phyloP scores from a whole-genome alignment of 1,140 invertebrate genomes.

The Brachionus plicatilis region DNA sequence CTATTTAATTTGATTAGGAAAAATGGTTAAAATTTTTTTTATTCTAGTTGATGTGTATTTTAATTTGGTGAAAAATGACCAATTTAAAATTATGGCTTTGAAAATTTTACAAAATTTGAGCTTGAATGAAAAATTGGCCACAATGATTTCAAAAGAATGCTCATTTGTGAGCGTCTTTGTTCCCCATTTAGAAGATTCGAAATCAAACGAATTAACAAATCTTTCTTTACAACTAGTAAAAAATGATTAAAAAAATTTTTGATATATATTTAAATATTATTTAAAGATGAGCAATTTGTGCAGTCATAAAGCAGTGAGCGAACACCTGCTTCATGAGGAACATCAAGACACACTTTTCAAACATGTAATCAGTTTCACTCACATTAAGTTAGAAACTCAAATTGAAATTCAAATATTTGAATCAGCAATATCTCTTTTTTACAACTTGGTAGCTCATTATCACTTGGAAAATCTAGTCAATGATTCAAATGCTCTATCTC shows the following conservation, averaged over 20 bases:
- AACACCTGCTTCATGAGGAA: not conserved
- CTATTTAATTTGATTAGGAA: not conserved
- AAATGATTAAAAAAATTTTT: not conserved
- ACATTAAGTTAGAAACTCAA: not conserved
- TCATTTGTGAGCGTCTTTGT: slow-evolving; percentile 11
- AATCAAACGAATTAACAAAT: not conserved
- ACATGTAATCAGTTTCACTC: not conserved
- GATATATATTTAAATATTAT: no score
- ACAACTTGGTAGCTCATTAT: not conserved
- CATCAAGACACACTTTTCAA: slow-evolving; percentile 25
- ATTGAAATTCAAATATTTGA: not conserved
- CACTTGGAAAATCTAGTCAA: not conserved
- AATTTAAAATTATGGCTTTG: not conserved
- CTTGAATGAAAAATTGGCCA: not conserved
- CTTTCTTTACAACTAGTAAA: not conserved
- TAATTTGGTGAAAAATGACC: not conserved
- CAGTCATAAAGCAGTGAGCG: not conserved
- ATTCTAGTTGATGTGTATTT: slow-evolving; percentile 1
- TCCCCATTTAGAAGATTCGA: not conserved
- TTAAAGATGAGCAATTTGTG: slow-evolving; percentile 29
- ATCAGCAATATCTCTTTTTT: slow-evolving; percentile 12
- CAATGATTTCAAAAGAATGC: not conserved
- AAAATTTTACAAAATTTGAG: not conserved
- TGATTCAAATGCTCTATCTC: slow-evolving; percentile 21
- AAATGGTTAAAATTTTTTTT: not conserved